Conservation (phyloP, 2,113 vertebrate genomes). For the Ptilorrhoa leucosticta region DNA sequence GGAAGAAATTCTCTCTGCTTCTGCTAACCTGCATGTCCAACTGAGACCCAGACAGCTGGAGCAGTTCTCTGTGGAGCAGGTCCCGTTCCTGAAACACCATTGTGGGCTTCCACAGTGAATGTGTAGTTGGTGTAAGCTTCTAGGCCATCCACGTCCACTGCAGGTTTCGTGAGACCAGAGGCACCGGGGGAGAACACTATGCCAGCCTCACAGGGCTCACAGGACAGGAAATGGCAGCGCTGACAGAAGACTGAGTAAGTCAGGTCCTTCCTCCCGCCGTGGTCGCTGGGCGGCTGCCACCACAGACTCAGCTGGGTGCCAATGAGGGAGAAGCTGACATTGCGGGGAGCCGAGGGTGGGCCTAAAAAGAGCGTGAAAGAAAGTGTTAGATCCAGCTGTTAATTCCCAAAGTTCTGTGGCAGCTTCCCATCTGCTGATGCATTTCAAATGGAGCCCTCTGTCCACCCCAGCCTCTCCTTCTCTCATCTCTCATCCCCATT, state of each 20-base stretch:
- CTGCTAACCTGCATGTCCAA: slow-evolving; percentile 74
- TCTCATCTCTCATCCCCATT: not conserved
- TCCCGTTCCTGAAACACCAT: slow-evolving; percentile 68
- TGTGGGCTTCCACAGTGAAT: slow-evolving; percentile 66
- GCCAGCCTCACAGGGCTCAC: slow-evolving; percentile 59
- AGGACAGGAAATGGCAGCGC: slow-evolving; percentile 48
- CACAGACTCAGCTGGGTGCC: slow-evolving; percentile 70
- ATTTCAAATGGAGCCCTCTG: not conserved
- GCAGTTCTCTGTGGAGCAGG: slow-evolving; percentile 16
- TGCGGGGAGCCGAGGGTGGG: slow-evolving; percentile 70
- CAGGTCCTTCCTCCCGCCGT: slow-evolving; percentile 70
- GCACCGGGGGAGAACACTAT: slow-evolving; percentile 64
- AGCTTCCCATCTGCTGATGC: not conserved
- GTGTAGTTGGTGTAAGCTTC: slow-evolving; percentile 76
- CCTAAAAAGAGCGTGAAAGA: slow-evolving; percentile 45
- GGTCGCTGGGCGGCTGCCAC: slow-evolving; percentile 71
- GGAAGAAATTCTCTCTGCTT: not conserved
- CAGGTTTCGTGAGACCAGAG: slow-evolving; percentile 24
- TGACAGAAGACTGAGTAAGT: slow-evolving; percentile 71
- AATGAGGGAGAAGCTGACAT: slow-evolving; percentile 67
- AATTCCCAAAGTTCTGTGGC: not conserved
- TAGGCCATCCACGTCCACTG: slow-evolving; percentile 62
- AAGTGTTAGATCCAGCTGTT: not conserved
- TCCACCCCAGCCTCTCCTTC: not conserved
- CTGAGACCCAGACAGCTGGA: slow-evolving; percentile 48